phyloP scores from a whole-genome alignment of 2,888 invertebrate genomes.

The Ichneumon xanthorius region DNA sequence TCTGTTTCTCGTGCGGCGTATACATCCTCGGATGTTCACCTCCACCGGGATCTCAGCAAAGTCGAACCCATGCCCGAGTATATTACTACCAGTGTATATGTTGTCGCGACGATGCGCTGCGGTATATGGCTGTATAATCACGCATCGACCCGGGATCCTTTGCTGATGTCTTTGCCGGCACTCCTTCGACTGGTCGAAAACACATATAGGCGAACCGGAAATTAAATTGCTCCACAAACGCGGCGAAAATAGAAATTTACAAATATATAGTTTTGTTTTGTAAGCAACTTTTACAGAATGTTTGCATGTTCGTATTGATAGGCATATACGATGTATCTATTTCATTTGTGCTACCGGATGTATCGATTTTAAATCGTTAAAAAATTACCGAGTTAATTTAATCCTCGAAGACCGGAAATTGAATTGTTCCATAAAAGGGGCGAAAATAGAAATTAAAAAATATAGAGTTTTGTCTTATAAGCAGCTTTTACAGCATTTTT shows the following conservation, averaged over 20 bases:
- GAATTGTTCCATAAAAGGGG: too few relatives aligned
- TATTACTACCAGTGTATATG: constrained; percentile 21
- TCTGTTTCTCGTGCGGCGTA: constrained; percentile 26
- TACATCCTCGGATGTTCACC: constrained; percentile 39
- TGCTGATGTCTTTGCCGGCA: constrained; percentile 16
- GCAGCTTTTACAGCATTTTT: too few relatives aligned
- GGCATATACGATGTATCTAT: neutral
- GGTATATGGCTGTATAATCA: constrained; percentile 6
- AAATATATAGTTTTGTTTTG: neutral
- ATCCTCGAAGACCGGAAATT: too few relatives aligned
- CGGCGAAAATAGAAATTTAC: neutral
- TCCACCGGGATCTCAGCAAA: constrained; percentile 32
- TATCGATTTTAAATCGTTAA: too few relatives aligned
- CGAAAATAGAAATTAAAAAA: too few relatives aligned
- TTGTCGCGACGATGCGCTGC: neutral
- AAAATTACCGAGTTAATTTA: too few relatives aligned
- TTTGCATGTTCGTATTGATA: neutral
- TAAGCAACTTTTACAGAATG: too few relatives aligned
- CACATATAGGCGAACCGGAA: neutral
- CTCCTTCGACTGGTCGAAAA: constrained; percentile 5
- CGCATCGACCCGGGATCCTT: constrained; percentile 18
- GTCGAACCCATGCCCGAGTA: constrained; percentile 25
- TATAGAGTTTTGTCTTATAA: too few relatives aligned
- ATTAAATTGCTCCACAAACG: neutral
- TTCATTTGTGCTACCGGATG: too few relatives aligned